Evolutionary conservation across 1,140 invertebrate genomes (phyloP).

Genomic region (Drosophila funebris): DNA sequence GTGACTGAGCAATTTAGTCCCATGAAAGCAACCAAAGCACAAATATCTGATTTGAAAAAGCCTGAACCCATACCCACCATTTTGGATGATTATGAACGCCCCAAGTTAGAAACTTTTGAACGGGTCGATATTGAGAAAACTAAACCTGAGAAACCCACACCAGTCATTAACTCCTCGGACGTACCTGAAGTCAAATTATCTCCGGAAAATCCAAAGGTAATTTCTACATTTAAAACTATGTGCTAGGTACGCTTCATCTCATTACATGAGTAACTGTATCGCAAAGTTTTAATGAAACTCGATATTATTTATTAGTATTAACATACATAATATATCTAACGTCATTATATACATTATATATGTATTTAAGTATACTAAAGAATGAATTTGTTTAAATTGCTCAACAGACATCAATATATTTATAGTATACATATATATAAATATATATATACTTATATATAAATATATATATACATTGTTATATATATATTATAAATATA

Average conservation of each 20-base stretch:
- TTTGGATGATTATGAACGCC: conserved; percentile 84
- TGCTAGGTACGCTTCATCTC: no score
- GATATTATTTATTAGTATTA: no score
- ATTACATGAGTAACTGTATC: no score
- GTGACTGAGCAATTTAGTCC: conserved; percentile 52
- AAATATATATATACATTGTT: conserved; percentile 8
- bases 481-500: neutral
- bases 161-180: conserved; percentile 47
- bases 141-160: conserved; percentile 29
- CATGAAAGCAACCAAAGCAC: conserved; percentile 50
- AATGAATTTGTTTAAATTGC: no score
- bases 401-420: no score
- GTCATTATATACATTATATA: no score
- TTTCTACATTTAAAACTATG: conserved; percentile 6
- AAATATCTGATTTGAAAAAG: conserved; percentile 65
- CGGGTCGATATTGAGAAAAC: conserved; percentile 68
- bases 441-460: no score
- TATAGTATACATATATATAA: neutral
- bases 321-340: no score
- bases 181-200: conserved; percentile 41
- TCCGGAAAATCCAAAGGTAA: conserved; percentile 60
- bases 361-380: no score
- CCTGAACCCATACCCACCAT: conserved; percentile 62
- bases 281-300: no score
- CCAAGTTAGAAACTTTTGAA: conserved; percentile 84